phyloP scores from a whole-genome alignment of 2,797 vertebrate genomes.

The Macropodus opercularis region DNA sequence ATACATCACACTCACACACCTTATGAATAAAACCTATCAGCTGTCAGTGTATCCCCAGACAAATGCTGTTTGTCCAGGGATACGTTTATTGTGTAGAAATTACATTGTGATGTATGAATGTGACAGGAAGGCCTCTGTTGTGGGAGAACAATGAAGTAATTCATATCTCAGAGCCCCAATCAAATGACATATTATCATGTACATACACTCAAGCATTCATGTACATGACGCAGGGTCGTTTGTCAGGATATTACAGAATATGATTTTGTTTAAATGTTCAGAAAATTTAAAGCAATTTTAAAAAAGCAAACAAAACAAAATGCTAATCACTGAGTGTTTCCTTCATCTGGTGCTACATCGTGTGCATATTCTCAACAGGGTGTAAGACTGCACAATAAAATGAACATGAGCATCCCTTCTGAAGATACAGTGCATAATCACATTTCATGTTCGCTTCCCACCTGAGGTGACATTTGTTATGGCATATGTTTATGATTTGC shows the following conservation, averaged over 20 bases:
- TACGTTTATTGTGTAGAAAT: constrained; percentile 20
- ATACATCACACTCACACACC: constrained; percentile 11
- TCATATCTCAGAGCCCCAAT: constrained; percentile 16
- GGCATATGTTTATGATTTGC: constrained; percentile 49
- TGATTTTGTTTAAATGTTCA: background rate
- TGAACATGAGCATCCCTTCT: constrained; percentile 9
- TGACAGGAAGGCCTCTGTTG: constrained; percentile 7
- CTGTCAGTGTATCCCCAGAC: constrained; percentile 13
- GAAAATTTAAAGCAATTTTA: background rate
- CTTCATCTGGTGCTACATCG: constrained; percentile 6
- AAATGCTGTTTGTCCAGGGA: constrained; percentile 29
- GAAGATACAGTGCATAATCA: constrained; percentile 13
- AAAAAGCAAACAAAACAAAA: constrained; percentile 1
- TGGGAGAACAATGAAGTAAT: constrained; percentile 7
- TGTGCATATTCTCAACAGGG: constrained; percentile 22
- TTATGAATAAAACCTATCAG: constrained; percentile 33
- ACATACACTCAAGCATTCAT: background rate
- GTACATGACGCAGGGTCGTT: background rate
- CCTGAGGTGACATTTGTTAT: constrained; percentile 40
- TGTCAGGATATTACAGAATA: constrained; percentile 1
- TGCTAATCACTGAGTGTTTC: constrained; percentile 14
- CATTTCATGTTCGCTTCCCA: constrained; percentile 37
- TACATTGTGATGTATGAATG: constrained; percentile 13
- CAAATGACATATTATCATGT: constrained; percentile 7
- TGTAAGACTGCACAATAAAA: constrained; percentile 29